Evolutionary conservation across 2,113 vertebrate genomes (phyloP).

Genomic region (Cyprinodon brontotheroides): DNA sequence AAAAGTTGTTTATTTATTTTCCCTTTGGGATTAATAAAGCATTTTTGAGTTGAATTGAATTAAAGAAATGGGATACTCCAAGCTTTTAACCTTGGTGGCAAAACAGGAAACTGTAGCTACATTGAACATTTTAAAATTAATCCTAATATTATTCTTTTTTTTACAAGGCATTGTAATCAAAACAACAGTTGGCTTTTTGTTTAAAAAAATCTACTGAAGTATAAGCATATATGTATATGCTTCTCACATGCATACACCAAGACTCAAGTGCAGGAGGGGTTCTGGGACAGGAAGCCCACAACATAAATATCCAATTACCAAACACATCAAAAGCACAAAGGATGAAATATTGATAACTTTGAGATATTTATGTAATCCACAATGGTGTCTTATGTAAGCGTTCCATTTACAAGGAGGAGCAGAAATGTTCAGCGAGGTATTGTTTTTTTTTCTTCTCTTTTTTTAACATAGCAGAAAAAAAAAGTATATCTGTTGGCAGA

Average conservation of each 20-base stretch:
- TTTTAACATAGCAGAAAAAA: slow-evolving; percentile 44
- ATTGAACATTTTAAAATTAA: no score
- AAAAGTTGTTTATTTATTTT: no score
- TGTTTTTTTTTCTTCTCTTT: slow-evolving; percentile 38
- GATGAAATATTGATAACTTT: slow-evolving; percentile 81
- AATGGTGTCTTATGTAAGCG: slow-evolving; percentile 78
- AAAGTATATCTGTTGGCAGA: slow-evolving; percentile 49
- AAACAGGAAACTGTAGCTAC: no score
- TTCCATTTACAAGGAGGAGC: slow-evolving; percentile 69
- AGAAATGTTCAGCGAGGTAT: slow-evolving; percentile 63
- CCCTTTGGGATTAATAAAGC: no score
- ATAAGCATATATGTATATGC: not conserved
- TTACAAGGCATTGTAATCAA: not conserved
- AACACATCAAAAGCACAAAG: slow-evolving; percentile 77
- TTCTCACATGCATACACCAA: slow-evolving; percentile 12
- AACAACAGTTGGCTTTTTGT: not conserved
- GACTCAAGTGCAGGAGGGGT: slow-evolving; percentile 35
- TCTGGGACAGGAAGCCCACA: slow-evolving; percentile 62
- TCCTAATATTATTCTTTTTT: not conserved
- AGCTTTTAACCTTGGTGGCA: no score
- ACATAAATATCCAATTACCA: slow-evolving; percentile 80
- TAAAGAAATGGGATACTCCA: no score
- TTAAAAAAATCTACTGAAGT: not conserved
- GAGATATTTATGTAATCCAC: slow-evolving; percentile 80
- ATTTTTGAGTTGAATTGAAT: no score